A percentile compares a stretch with the other conserved stretches of the same genome.
phyloP scores from a whole-genome alignment of 1,140 invertebrate species.

The Drosophila sucinea region DNA sequence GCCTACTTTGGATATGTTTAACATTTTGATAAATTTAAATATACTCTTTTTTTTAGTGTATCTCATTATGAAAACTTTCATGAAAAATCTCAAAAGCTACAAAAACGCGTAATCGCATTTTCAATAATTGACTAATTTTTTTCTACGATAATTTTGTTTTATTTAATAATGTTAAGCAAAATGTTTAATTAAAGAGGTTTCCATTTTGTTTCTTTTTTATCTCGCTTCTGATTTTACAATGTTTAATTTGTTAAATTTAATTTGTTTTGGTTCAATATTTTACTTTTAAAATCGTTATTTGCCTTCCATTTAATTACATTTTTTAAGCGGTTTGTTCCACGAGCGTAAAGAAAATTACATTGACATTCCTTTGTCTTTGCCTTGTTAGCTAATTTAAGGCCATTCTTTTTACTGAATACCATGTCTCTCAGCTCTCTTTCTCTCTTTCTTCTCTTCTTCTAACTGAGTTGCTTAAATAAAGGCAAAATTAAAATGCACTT shows the following conservation, averaged over 20 bases:
- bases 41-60: no score
- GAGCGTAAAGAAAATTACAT: conserved; percentile 42
- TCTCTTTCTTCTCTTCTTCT: no score
- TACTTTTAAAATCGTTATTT: conserved; percentile 48
- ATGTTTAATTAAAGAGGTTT: background rate
- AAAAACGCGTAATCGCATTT: no score
- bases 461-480: conserved; percentile 40
- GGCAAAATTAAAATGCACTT: conserved; percentile 48
- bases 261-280: background rate
- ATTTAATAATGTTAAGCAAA: no score
- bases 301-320: conserved; percentile 69
- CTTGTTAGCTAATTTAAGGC: conserved; percentile 37
- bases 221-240: background rate
- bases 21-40: no score
- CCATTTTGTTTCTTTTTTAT: background rate
- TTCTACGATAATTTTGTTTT: no score
- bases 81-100: no score
- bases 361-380: conserved; percentile 37
- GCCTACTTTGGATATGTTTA: no score
- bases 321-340: conserved; percentile 48
- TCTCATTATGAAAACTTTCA: no score
- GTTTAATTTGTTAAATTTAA: background rate
- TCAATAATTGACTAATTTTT: no score
- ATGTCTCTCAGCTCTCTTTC: background rate
- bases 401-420: conserved; percentile 15